Base-by-base conservation (phyloP, 2,797 vertebrate genomes). In the Melanotaenia parkinsoni region DNA sequence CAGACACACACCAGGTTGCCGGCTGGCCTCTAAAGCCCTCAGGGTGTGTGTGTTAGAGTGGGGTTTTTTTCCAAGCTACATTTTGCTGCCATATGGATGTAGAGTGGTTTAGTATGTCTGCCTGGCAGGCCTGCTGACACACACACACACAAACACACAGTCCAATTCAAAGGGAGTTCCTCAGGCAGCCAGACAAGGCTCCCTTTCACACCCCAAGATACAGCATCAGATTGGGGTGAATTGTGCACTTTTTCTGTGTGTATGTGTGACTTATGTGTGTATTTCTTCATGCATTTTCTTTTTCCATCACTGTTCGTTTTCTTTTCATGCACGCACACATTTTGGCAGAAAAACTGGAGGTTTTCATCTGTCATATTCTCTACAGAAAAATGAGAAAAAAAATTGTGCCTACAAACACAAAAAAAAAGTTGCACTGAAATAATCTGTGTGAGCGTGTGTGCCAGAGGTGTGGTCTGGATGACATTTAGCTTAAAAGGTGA, bases 401-500 rank as follows among this genome's bases (percentile, higher is more conserved):
- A 53, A 24, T 1, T 5, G 24, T 4, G 22, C 18, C 4, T 11
- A 32, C 62, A 32, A 53, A 72, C 65, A 76, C 18, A 10, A 63
- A 5, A 11, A 14, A 26, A 13, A 51, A 22, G 51, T 57, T 9
- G 5, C 51, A 1, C 4, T 24, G 35, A 77, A 78, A 66, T 59
- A 18, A 58, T 62, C 28, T 47, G 40, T 58, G 47, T 64, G 47
- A 40, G 35, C 63, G 54, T 9, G 40, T 45, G 45, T 58, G 72
- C 74, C 82, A 82, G 86, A 76, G 89, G 86, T 90, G 89, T 89
- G 88, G 87, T 88, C 74, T 84, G 76, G 86, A 88, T 92, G 90
- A 92, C 92, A 94, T 94, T 95, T 92, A 90, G 86, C 77, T 86
- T 84, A 83, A 91, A 93, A 91, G 92, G 93, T 94, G 92, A 94